phyloP scores from a whole-genome alignment of 2,797 vertebrate genomes.

The Sebastes steindachneri region DNA sequence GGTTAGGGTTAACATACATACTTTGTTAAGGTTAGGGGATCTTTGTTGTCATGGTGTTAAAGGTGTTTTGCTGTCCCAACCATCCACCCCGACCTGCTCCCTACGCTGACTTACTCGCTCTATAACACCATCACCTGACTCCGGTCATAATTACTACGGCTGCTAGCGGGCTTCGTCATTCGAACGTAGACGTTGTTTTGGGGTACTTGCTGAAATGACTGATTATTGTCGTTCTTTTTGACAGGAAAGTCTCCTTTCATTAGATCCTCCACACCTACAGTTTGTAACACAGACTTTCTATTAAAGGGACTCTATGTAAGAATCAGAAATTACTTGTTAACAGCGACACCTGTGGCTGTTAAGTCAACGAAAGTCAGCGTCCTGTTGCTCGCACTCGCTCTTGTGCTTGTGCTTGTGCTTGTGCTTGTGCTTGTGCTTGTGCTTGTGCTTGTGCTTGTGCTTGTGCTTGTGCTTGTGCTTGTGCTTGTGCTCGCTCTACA shows the following conservation, averaged over 20 bases:
- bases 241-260: not conserved
- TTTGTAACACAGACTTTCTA: not conserved
- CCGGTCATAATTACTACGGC: constrained; percentile 11
- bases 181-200: constrained; percentile 1
- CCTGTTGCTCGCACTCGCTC: too few species aligned
- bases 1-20: not conserved
- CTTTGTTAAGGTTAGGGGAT: not conserved
- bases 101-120: not conserved
- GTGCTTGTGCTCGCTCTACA: too few species aligned
- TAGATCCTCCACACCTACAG: not conserved
- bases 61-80: not conserved
- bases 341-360: too few species aligned
- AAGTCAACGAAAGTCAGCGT: too few species aligned
- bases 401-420: too few species aligned
- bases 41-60: not conserved
- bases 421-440: too few species aligned
- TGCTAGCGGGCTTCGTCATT: constrained; percentile 30
- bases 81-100: not conserved
- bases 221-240: not conserved
- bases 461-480: too few species aligned
- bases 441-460: too few species aligned
- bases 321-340: too few species aligned
- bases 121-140: not conserved
- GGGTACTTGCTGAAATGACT: not conserved
- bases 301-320: not conserved